Percentiles rank a stretch among this genome's conserved stretches.
Conservation (phyloP, 2,888 invertebrate species). For the Zaprionus lineosus region DNA sequence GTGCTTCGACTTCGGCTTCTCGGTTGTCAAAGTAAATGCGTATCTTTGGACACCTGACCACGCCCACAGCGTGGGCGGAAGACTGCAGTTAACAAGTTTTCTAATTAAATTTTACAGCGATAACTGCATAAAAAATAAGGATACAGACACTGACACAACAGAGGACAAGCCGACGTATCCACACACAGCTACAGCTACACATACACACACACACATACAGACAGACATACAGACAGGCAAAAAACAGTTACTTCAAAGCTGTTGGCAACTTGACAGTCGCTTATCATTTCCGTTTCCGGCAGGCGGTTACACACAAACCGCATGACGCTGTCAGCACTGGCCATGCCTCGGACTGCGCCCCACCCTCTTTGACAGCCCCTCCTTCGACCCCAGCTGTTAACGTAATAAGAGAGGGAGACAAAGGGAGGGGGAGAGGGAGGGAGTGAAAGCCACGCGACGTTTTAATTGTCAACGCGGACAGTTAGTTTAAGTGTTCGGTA, state of each 20-base stretch:
- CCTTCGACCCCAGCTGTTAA: not conserved
- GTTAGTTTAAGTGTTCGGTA: constrained; percentile 44
- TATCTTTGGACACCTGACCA: constrained; percentile 46
- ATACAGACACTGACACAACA: too few species aligned
- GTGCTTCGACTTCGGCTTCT: constrained; percentile 59
- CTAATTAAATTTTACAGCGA: constrained; percentile 58
- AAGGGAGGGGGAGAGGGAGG: not conserved
- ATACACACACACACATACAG: not conserved
- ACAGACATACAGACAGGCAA: not conserved
- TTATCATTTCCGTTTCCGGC: constrained; percentile 70
- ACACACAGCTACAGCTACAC: constrained; percentile 2
- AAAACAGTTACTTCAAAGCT: constrained; percentile 34
- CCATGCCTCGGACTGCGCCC: constrained; percentile 3
- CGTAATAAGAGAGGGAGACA: not conserved
- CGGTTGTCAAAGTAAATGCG: constrained; percentile 57
- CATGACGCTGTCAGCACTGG: constrained; percentile 42
- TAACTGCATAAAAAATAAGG: constrained; percentile 15
- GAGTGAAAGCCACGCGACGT: constrained; percentile 27
- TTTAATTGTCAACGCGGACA: constrained; percentile 62
- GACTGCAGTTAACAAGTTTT: constrained; percentile 50
- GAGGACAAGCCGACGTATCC: not conserved
- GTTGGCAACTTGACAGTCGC: constrained; percentile 64
- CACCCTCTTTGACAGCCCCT: not conserved
- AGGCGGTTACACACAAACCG: constrained; percentile 35
- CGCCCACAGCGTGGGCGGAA: not conserved